phyloP scores from a whole-genome alignment of 2,797 vertebrate genomes.

The Hoplostethus mediterraneus region DNA sequence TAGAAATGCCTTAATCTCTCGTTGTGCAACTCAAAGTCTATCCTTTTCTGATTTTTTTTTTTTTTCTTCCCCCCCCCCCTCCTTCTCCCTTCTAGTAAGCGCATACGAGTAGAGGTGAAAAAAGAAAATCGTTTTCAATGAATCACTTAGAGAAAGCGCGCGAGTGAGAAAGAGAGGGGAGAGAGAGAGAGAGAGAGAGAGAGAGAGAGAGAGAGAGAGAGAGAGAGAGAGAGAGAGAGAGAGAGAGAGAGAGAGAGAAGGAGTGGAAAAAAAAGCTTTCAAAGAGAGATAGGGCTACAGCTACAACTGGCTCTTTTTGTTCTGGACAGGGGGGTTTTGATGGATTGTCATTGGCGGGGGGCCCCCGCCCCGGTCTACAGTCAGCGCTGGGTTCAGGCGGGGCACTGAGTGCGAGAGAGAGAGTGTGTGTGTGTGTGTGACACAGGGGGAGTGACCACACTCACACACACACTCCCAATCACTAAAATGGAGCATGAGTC shows the following conservation, averaged over 20 bases:
- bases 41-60: conserved; percentile 50
- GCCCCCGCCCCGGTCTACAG: conserved; percentile 74
- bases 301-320: conserved; percentile 83
- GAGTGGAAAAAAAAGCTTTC: conserved; percentile 44
- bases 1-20: conserved; percentile 85
- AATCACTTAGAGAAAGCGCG: conserved; percentile 45
- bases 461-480: conserved; percentile 79
- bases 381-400: conserved; percentile 84
- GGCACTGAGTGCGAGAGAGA: conserved; percentile 78
- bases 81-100: conserved; percentile 37
- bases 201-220: conserved; percentile 43
- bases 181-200: no score
- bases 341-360: conserved; percentile 78
- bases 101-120: conserved; percentile 22
- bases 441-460: conserved; percentile 84
- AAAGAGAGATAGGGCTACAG: conserved; percentile 70
- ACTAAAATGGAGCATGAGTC: conserved; percentile 86
- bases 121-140: conserved; percentile 60
- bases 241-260: background rate
- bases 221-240: conserved; percentile 26
- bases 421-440: conserved; percentile 61
- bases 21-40: conserved; percentile 79
- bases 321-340: conserved; percentile 78
- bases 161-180: no score
- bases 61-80: conserved; percentile 31